A percentile compares a stretch with the other conserved stretches of the same genome.
These are phyloP conservation scores for Cichlasoma orientale DNA, from an alignment of 2,797 vertebrate genomes.

Conservation along the genomic window DNA sequence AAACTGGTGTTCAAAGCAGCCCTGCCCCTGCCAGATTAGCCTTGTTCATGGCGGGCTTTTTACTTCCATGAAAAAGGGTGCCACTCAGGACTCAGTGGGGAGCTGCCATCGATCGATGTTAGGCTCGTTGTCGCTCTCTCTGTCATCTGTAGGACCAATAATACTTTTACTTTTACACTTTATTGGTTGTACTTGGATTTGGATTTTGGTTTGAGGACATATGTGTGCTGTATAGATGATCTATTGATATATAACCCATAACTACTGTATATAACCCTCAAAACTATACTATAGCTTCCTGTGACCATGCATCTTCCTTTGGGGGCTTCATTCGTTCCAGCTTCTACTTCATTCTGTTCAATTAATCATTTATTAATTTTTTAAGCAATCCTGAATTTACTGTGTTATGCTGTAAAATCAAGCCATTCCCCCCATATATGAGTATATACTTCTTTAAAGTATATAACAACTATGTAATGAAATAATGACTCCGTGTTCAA, in stretches of 20 bases:
- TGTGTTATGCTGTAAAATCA: neutral
- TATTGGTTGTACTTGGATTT: neutral
- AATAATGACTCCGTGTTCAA: neutral
- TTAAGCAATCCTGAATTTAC: too few species aligned
- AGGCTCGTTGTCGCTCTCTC: neutral
- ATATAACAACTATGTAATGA: neutral
- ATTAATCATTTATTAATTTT: neutral
- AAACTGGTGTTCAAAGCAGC: conserved; percentile 57
- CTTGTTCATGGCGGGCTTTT: conserved; percentile 14
- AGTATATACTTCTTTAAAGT: neutral
- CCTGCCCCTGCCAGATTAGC: conserved; percentile 37
- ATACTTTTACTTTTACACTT: neutral
- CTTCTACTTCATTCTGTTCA: neutral
- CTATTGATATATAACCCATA: too few species aligned
- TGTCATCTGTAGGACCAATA: neutral
- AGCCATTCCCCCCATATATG: neutral
- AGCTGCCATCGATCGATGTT: conserved; percentile 23
- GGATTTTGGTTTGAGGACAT: neutral
- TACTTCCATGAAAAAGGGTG: conserved; percentile 50
- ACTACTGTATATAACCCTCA: neutral
- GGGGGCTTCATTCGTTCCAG: too few species aligned
- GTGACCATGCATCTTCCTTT: neutral
- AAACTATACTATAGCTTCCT: neutral
- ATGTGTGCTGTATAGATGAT: neutral
- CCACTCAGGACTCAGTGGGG: conserved; percentile 40